These are phyloP conservation scores for Telmatochromis sp. DNA, from an alignment of 2,113 vertebrate genomes.

Conservation along the genomic window DNA sequence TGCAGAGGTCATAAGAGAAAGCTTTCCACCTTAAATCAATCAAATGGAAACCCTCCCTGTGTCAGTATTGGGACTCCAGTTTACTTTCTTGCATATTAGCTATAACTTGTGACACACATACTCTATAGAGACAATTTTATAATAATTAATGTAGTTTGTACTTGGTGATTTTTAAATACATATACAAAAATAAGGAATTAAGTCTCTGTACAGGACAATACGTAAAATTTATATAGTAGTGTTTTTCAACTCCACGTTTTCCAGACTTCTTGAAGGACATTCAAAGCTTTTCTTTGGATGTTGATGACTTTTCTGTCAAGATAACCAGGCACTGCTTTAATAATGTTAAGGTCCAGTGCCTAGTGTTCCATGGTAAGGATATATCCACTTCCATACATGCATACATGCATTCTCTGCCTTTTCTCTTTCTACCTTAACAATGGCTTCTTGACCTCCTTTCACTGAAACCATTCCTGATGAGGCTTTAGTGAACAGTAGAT, in stretches of 20 bases:
- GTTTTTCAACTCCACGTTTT: not conserved
- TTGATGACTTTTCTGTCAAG: not conserved
- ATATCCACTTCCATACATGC: not conserved
- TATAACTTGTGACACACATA: not conserved
- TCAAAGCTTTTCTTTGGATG: not conserved
- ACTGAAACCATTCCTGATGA: not conserved
- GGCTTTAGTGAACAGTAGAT: not conserved
- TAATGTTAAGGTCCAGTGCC: not conserved
- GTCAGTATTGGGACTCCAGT: not conserved
- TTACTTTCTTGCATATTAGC: slow-evolving; percentile 5
- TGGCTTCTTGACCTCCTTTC: not conserved
- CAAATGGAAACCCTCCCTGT: not conserved
- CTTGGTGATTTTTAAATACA: not conserved
- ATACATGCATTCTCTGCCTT: not conserved
- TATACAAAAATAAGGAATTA: not conserved
- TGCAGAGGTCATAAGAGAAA: slow-evolving; percentile 16
- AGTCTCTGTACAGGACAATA: not conserved
- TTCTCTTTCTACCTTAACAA: not conserved
- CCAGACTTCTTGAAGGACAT: not conserved
- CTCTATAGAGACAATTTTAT: not conserved
- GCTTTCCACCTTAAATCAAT: slow-evolving; percentile 20
- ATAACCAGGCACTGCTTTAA: not conserved
- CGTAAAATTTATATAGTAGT: not conserved
- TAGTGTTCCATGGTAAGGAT: not conserved
- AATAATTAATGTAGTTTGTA: not conserved